Evolutionary conservation across 2,113 vertebrate species (phyloP), one percentile per base, ranked within the genome.

Genomic region (Eleginops maclovinus): DNA sequence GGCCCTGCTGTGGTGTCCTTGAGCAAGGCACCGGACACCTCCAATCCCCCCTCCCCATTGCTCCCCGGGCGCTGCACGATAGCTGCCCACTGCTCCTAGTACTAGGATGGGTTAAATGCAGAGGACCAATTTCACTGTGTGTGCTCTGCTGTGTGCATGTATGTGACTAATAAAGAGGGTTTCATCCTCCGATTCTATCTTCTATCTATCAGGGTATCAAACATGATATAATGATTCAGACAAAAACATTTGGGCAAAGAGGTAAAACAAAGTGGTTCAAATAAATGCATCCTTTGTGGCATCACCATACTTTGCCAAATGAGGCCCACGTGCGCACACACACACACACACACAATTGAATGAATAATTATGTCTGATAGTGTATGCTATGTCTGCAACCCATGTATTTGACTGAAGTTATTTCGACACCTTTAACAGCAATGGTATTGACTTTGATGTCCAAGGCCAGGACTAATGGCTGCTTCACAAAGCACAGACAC

Each of bases 391-490:
- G 78, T 89, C 83, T 54, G 66, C 28, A 81, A 72, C 61, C 60
- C 62, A 31, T 31, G 31, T 31, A 49, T 84, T 84, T 79, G 56
- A 75, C 68, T 56, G 16, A 79, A 46, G 67, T 71, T 79, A 75
- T 66, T 77, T 72, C 68, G 61, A 82, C 75, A 87, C 75, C 82
- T 83, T 83, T 53, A 79, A 49, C 63, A 81, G 36, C 12, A 61
- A 22, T 77, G 72, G 85, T 85, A 85, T 79, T 77, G 77, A 87
- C 74, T 69, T 66, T 55, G 14, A 72, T 50, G 58, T 83, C 47
- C 56, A 70, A 71, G 58, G 72, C 81, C 71, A 73, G 61, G 49
- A 77, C 79, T 77, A 87, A 88, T 87, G 77, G 65, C 70, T 74
- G 56, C 61, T 58, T 72, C 47, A 70, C 62, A 75, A 82, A 69